phyloP scores from a whole-genome alignment of 2,113 vertebrate species.

The Psilopsiagon aymara region DNA sequence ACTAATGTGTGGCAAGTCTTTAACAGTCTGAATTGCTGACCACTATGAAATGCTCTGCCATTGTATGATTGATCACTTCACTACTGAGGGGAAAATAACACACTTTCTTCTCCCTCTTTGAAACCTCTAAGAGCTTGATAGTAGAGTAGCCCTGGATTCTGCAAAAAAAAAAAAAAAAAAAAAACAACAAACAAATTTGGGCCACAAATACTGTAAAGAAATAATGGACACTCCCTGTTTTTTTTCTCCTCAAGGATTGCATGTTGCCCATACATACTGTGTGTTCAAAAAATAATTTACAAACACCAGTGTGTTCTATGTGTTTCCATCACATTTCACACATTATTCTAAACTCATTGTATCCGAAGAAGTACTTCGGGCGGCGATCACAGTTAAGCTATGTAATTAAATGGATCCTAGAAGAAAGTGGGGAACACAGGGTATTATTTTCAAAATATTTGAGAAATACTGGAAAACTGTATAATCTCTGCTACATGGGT shows the following conservation, averaged over 20 bases:
- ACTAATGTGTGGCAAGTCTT: background rate
- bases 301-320: background rate
- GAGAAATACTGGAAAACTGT: background rate
- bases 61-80: background rate
- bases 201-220: background rate
- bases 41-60: background rate
- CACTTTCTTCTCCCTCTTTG: background rate
- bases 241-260: background rate
- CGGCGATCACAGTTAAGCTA: background rate
- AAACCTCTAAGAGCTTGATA: background rate
- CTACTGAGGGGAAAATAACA: background rate
- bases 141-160: background rate
- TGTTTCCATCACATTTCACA: background rate
- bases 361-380: background rate
- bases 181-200: no score
- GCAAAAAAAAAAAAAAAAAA: background rate
- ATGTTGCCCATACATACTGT: background rate
- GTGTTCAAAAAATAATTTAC: background rate
- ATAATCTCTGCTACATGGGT: background rate
- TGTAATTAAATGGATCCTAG: background rate
- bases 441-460: background rate
- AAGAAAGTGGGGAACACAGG: background rate
- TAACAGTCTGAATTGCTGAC: background rate
- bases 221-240: background rate
- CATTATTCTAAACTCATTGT: background rate